Conservation (phyloP, 2,113 vertebrate species). For the Tretioscincus oriximinensis region DNA sequence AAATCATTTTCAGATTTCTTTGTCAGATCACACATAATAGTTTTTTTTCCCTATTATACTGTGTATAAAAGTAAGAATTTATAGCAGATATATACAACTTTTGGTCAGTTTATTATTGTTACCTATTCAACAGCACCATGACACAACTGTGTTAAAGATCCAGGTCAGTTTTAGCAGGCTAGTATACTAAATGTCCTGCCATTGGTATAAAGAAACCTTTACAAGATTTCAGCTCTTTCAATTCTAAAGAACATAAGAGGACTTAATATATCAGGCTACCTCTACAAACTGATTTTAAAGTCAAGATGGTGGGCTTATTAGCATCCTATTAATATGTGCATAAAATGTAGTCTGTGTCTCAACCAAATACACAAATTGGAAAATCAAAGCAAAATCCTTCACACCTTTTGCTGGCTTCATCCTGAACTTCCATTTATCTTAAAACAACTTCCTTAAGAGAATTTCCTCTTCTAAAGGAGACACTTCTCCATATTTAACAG, state of each 20-base stretch:
- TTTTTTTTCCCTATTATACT: accelerated
- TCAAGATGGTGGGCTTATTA: constrained; percentile 63
- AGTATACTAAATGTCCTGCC: neutral
- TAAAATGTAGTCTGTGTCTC: constrained; percentile 72
- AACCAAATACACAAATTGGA: constrained; percentile 79
- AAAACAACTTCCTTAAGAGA: constrained; percentile 75
- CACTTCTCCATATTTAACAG: constrained; percentile 70
- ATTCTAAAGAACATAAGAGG: constrained; percentile 29
- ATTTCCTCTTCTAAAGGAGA: constrained; percentile 76
- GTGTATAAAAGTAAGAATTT: constrained; percentile 29
- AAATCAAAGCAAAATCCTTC: constrained; percentile 79
- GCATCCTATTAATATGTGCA: constrained; percentile 79
- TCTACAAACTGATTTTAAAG: constrained; percentile 56
- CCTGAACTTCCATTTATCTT: constrained; percentile 75
- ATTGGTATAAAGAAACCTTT: constrained; percentile 5
- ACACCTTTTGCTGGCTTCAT: constrained; percentile 76
- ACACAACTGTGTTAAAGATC: neutral
- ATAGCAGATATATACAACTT: neutral
- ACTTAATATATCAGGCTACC: constrained; percentile 40
- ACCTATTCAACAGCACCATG: neutral
- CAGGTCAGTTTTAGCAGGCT: constrained; percentile 1
- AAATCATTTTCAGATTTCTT: constrained; percentile 8
- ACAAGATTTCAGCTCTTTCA: neutral
- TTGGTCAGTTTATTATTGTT: constrained; percentile 17
- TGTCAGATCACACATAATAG: neutral